Evolutionary conservation across 2,797 vertebrate genomes (phyloP), one percentile per base, ranked within the genome.

Genomic region (Acanthurus tractus): DNA sequence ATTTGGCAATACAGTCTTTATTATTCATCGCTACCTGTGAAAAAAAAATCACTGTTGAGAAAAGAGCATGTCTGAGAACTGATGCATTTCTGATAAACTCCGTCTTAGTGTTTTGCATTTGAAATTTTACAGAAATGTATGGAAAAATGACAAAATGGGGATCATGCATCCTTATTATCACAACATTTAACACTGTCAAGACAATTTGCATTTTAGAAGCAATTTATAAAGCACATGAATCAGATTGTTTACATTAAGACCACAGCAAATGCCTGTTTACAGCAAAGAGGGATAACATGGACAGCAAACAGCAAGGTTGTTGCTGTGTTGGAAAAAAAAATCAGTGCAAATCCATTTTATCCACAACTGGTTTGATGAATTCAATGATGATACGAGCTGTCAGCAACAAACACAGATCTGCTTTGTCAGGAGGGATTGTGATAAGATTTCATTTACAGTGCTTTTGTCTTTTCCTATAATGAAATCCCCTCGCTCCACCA

Each of bases 1-100:
- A 42, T 63, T 55, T 66, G 29, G 40, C 48, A 44, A 6, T 25
- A 44, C n/a, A 23, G 40, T 78, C 42, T 85, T 82, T 78, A 82
- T 77, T 85, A 64, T 64, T 44, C 20, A 72, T 76, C n/a, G 13
- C 29, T 34, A 15, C 0, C 8, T 38, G n/a, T 12, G 53, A 7
- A 42, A 63, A 67, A 62, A 76, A 8, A 29, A 34, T 17, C 22
- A 54, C 6, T 3, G 15, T 57, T 50, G 34, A 56, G n/a, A 63
- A 29, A 53, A 67, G n/a, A 14, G 6, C 18, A 20, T 9, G 20
- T 72, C 34, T 56, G 59, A 44, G 17, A 49, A 18, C 40, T 40
- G 12, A 45, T 20, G 22, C 18, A 25, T 42, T 29, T 67, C 52
- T 13, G 11, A 42, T 45, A 13, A 64, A 64, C 18, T 25, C 5